Base-by-base conservation (phyloP, 2,797 vertebrate species). In the Discoglossus pictus region DNA sequence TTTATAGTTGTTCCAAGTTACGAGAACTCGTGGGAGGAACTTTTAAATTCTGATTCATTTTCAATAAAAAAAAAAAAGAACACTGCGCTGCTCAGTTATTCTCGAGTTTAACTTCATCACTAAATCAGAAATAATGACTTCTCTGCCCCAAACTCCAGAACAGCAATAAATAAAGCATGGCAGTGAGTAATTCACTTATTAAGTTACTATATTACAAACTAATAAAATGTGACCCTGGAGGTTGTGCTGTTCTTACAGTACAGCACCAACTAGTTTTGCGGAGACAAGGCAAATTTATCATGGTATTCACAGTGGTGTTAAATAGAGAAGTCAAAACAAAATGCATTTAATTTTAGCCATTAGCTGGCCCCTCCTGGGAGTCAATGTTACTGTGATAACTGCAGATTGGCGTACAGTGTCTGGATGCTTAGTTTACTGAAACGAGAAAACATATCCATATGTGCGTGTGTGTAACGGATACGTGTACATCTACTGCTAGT, bases 101-200 rank as follows among this genome's bases (percentile, higher is more conserved):
- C 59, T 39, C 13, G 20, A 39, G 21, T 46, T 52, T 68, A 39
- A 53, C 20, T 42, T 34, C 4, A 36, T 51, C 21, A n/a, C 58
- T 61, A 61, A 55, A 69, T 61, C 40, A 56, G 31, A 48, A 70
- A 48, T 56, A 54, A 63, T 63, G 35, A 35, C 67, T 63, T 6
- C 27, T 18, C 43, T 35, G 40, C 51, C 67, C 56, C 42, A 50
- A 40, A 55, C 42, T 27, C 34, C 67, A 42, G 31, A 23, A 27
- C 21, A 6, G 24, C 38, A 47, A 70, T 70, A 70, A 70, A 70
- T 63, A 50, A 20, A 50, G 12, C 20, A 16, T 58, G 60, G 43
- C 68, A 63, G 43, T 71, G 68, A 71, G 52, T 71, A 64, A 71
- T 71, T 71, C 51, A 50, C 51, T 62, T 71, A 63, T 70, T 70